Conservation (phyloP, 2,797 vertebrate genomes). For the Varecia variegata region DNA sequence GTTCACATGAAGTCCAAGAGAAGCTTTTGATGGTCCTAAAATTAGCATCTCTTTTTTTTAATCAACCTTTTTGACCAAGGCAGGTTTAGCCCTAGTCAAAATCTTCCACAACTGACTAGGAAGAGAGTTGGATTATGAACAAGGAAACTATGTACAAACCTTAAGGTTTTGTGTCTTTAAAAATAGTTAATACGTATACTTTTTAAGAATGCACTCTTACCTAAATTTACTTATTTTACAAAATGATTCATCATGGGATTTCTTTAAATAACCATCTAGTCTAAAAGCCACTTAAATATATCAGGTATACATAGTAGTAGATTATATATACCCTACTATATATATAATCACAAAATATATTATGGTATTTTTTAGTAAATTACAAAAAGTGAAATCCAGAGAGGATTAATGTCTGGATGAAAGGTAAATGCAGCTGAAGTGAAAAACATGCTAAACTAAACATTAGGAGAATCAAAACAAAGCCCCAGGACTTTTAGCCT, state of each 20-base stretch:
- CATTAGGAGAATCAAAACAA: neutral
- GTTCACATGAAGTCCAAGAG: neutral
- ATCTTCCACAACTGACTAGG: neutral
- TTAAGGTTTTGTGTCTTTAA: neutral
- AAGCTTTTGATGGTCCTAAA: slow-evolving; percentile 14
- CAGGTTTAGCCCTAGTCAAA: neutral
- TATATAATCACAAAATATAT: neutral
- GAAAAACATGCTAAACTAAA: neutral
- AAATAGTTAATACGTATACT: neutral
- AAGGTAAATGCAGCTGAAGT: neutral
- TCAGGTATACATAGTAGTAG: neutral
- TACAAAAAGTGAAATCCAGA: slow-evolving; percentile 17
- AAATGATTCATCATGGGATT: neutral
- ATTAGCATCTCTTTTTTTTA: neutral
- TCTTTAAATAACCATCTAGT: neutral
- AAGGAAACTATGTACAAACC: neutral
- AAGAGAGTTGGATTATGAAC: neutral
- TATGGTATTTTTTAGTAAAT: slow-evolving; percentile 24
- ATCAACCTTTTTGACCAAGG: neutral
- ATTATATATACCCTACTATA: neutral
- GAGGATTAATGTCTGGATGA: neutral
- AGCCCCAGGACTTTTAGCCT: neutral
- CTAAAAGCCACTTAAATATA: neutral
- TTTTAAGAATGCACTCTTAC: neutral
- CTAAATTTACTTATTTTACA: slow-evolving; percentile 49